Conservation (phyloP, 2,797 vertebrate genomes). For the Catostomus latipinnis region DNA sequence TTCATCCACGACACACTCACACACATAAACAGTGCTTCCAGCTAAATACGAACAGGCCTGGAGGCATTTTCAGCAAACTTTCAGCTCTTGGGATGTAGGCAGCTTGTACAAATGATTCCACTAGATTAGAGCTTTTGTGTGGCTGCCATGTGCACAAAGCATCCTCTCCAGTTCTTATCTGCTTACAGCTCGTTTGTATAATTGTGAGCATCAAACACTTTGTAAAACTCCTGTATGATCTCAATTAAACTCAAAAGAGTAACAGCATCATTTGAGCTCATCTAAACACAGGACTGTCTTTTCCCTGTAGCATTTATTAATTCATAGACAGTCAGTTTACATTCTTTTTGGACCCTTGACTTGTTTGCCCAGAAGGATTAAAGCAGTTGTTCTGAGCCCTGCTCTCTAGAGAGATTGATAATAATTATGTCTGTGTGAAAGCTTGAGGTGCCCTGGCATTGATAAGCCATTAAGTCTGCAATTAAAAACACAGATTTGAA, state of each 20-base stretch:
- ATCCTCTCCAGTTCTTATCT: slow-evolving; percentile 42
- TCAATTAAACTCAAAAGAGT: slow-evolving; percentile 54
- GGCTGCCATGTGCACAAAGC: slow-evolving; percentile 33
- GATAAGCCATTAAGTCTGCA: slow-evolving; percentile 36
- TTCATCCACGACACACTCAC: slow-evolving; percentile 2
- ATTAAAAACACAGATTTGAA: slow-evolving; percentile 22
- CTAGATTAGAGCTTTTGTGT: slow-evolving; percentile 52
- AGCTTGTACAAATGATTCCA: slow-evolving; percentile 53
- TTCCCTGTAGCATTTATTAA: slow-evolving; percentile 15
- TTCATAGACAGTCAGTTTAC: slow-evolving; percentile 36
- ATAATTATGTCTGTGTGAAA: slow-evolving; percentile 45
- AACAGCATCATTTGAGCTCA: slow-evolving; percentile 49
- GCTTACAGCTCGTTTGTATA: slow-evolving; percentile 48
- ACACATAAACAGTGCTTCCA: slow-evolving; percentile 24
- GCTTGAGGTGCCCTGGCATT: slow-evolving; percentile 38
- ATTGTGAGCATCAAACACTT: slow-evolving; percentile 43
- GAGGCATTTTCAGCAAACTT: slow-evolving; percentile 51
- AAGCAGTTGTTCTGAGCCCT: slow-evolving; percentile 30
- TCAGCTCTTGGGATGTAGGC: slow-evolving; percentile 33
- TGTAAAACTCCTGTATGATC: slow-evolving; percentile 45
- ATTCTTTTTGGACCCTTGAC: slow-evolving; percentile 39
- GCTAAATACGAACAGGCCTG: slow-evolving; percentile 45
- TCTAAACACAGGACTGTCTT: slow-evolving; percentile 42
- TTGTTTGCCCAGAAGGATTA: slow-evolving; percentile 39
- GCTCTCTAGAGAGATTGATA: slow-evolving; percentile 34